A percentile compares a stretch with the other conserved stretches of the same genome.
Conservation (phyloP, 2,113 vertebrate genomes). For the Trogon surrucura region DNA sequence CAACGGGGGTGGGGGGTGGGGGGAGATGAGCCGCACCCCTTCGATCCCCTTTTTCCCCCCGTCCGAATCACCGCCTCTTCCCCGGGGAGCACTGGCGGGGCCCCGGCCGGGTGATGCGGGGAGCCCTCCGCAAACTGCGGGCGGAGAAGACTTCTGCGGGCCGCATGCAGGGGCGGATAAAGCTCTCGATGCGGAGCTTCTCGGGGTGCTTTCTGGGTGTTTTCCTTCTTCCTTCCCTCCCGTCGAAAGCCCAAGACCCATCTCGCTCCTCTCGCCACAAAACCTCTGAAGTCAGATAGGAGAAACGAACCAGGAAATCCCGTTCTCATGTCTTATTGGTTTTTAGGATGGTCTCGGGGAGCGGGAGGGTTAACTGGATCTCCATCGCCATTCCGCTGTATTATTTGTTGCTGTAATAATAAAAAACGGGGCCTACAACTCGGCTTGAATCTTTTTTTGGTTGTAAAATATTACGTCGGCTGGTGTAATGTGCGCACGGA, state of each 20-base stretch:
- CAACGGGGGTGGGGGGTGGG: neutral
- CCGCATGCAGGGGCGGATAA: neutral
- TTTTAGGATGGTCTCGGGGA: neutral
- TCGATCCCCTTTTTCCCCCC: neutral
- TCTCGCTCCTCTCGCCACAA: neutral
- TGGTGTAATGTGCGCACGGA: neutral
- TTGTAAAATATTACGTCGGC: neutral
- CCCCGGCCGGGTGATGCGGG: neutral
- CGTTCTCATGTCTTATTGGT: neutral
- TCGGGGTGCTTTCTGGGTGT: neutral
- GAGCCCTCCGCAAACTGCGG: neutral
- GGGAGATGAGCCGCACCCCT: neutral
- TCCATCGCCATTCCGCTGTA: neutral
- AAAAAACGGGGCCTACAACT: slow-evolving; percentile 52
- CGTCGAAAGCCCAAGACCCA: neutral
- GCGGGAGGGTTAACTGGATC: slow-evolving; percentile 13
- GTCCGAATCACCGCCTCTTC: neutral
- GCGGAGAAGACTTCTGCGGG: neutral
- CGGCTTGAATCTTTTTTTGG: neutral
- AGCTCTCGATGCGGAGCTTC: neutral
- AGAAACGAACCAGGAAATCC: neutral
- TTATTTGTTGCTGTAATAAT: slow-evolving; percentile 33
- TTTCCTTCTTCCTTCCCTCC: slow-evolving; percentile 10
- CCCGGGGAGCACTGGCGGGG: neutral
- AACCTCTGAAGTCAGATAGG: slow-evolving; percentile 27